phyloP scores from a whole-genome alignment of 1,140 invertebrate genomes.

The Ditylenchus dipsaci region DNA sequence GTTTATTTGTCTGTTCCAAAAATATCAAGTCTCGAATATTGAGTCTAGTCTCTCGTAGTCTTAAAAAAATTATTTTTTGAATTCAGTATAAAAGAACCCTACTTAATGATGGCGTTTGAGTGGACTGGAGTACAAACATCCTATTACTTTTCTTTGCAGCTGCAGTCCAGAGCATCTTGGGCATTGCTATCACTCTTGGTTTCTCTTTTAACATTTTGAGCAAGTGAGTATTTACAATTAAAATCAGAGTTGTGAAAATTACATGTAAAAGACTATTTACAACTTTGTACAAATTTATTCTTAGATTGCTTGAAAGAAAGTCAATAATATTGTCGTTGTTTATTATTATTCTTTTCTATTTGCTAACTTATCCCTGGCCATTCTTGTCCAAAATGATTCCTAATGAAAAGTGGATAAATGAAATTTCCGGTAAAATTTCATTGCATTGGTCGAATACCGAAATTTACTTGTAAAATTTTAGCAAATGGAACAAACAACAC shows the following conservation, averaged over 20 bases:
- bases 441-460: background rate
- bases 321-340: conserved; percentile 21
- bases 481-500: background rate
- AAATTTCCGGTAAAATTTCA: background rate
- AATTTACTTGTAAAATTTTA: background rate
- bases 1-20: too few relatives aligned
- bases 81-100: too few relatives aligned
- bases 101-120: too few relatives aligned
- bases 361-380: conserved; percentile 37
- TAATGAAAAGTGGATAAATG: conserved; percentile 9
- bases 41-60: too few relatives aligned
- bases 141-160: too few relatives aligned
- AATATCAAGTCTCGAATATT: too few relatives aligned
- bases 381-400: conserved; percentile 20
- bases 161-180: background rate
- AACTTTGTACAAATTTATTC: background rate
- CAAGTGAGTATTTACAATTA: too few relatives aligned
- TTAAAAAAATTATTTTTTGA: too few relatives aligned
- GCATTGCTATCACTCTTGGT: background rate
- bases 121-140: too few relatives aligned
- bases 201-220: background rate
- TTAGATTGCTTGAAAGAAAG: conserved; percentile 7
- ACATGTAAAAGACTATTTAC: background rate
- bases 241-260: too few relatives aligned
- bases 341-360: conserved; percentile 12